Percentiles rank a stretch among this genome's conserved stretches.
Conservation (phyloP, 2,888 invertebrate genomes). For the Brenthis hecate region DNA sequence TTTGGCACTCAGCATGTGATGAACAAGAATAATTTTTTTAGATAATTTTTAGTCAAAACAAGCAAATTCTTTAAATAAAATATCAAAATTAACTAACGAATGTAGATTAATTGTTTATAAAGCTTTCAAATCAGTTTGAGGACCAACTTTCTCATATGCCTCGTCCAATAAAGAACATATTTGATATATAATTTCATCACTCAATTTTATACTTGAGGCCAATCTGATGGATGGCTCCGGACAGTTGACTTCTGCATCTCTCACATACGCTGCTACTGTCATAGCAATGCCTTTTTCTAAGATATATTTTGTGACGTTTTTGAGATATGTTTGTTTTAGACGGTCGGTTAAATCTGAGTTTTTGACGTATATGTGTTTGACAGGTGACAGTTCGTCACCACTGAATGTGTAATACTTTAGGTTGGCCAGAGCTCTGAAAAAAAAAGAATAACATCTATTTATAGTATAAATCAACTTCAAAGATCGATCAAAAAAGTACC, state of each 20-base stretch:
- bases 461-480: no score
- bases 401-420: constrained; percentile 76
- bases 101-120: neutral
- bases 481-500: no score
- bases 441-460: neutral
- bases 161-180: constrained; percentile 65
- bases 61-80: neutral
- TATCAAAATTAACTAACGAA: constrained; percentile 6
- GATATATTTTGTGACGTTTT: constrained; percentile 85
- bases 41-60: neutral
- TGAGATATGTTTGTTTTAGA: constrained; percentile 80
- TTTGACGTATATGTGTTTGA: constrained; percentile 88
- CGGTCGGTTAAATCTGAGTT: constrained; percentile 69
- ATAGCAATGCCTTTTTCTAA: constrained; percentile 86
- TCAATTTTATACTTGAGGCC: constrained; percentile 85
- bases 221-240: constrained; percentile 89
- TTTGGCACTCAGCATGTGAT: no score
- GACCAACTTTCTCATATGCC: constrained; percentile 56
- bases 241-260: constrained; percentile 84
- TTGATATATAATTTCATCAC: constrained; percentile 82
- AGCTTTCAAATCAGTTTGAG: neutral
- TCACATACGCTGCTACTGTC: constrained; percentile 86
- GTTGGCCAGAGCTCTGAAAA: constrained; percentile 64
- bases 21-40: no score
- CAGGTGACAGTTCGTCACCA: constrained; percentile 86